Evolutionary conservation across 2,113 vertebrate species (phyloP), one percentile per base, ranked within the genome.

Genomic region (Solea senegalensis): DNA sequence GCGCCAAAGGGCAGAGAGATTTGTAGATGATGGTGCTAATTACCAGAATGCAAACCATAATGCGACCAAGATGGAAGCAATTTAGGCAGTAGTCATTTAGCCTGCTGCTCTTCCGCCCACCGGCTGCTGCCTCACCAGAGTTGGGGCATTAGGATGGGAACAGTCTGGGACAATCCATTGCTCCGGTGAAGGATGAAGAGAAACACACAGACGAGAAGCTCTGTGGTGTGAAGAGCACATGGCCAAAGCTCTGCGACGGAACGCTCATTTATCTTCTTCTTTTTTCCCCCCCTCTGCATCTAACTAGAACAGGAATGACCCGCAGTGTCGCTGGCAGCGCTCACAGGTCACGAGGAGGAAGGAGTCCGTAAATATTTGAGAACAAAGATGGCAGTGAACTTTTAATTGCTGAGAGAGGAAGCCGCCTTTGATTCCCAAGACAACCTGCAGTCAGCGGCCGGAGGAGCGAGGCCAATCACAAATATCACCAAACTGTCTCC

Each of bases 21-120:
- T 95, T 94, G 94, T 92, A 94, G 93, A 95, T 93, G 94, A 94
- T 94, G 95, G 93, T 93, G 94, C 94, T 95, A 96, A 96, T 96
- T 95, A 95, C 91, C 93, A 94, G 94, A 95, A 95, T 94, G 86
- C 91, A 89, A 91, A 91, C 94, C 92, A 92, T 93, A 94, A 94
- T 94, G 94, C 64, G 89, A 93, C 89, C 94, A 95, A 95, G 92
- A 96, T 95, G 95, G 94, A 95, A 96, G 93, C 93, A 95, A 96
- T 95, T 93, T 94, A 91, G 90, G 89, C 89, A 93, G 89, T 91
- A 93, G 94, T 95, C 94, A 95, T 95, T 95, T 95, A 90, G 93
- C 88, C 91, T 91, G 92, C 89, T 93, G 88, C 89, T 93, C 92
- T 93, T 94, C 95, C 94, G 93, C 94, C 93, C 94, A 94, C 94